Percentiles rank a stretch among this genome's conserved stretches.
Evolutionary conservation across 2,113 vertebrate genomes (phyloP).

Genomic region (Genyomyrus donnyi): DNA sequence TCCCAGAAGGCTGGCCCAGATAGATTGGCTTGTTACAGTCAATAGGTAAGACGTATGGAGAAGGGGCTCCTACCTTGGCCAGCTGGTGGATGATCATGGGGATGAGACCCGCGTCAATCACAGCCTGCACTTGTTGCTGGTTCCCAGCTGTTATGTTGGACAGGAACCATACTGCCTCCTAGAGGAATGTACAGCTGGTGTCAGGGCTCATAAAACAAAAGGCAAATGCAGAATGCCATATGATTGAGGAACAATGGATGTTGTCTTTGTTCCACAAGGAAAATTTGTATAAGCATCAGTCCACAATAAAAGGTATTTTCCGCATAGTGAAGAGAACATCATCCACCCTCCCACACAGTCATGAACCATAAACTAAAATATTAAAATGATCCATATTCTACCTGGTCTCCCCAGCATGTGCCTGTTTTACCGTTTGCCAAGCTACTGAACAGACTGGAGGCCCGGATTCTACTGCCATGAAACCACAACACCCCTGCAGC

Average conservation of each 20-base stretch:
- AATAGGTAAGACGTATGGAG: neutral
- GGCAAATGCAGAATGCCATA: neutral
- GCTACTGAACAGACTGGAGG: neutral
- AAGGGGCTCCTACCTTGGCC: conserved; percentile 77
- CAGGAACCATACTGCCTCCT: conserved; percentile 99
- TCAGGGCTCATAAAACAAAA: neutral
- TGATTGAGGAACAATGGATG: neutral
- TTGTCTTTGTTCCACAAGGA: neutral
- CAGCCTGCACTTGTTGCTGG: conserved; percentile 97
- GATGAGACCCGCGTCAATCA: conserved; percentile 95
- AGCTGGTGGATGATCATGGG: conserved; percentile 99
- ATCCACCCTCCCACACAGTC: neutral
- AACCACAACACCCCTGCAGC: neutral
- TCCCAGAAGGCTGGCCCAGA: neutral
- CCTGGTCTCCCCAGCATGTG: neutral
- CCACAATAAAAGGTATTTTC: neutral
- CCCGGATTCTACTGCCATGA: neutral
- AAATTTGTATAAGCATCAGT: neutral
- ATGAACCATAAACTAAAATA: neutral
- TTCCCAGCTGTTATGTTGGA: conserved; percentile 99
- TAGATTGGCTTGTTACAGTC: neutral
- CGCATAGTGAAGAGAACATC: neutral
- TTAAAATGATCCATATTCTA: neutral
- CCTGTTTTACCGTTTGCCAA: neutral
- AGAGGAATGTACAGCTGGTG: conserved; percentile 29